Evolutionary conservation across 35 echinoderm and acorn worm species (phyloP).

Genomic region (Heliocidaris tuberculata): DNA sequence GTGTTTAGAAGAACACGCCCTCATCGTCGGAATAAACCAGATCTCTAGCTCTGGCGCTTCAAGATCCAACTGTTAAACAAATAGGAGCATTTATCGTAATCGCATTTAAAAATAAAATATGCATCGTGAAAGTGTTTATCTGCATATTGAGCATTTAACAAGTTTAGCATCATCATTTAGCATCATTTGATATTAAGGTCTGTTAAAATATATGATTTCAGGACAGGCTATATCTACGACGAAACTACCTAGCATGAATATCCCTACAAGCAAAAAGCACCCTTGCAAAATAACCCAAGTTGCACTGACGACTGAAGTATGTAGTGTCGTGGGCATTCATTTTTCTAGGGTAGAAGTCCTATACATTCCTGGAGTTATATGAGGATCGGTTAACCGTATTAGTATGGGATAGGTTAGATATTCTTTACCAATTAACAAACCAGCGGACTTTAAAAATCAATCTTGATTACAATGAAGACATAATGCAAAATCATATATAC

Average conservation of each 20-base stretch:
- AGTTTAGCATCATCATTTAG: neutral
- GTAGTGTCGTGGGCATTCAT: neutral
- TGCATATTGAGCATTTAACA: neutral
- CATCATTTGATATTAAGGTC: neutral
- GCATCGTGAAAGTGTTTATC: neutral
- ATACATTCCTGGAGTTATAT: too few relatives aligned
- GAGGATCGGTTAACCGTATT: too few relatives aligned
- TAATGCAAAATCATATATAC: too few relatives aligned
- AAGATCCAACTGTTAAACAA: neutral
- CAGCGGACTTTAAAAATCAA: too few relatives aligned
- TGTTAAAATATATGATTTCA: neutral
- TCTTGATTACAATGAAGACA: too few relatives aligned
- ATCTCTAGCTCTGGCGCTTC: neutral
- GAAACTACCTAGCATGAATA: neutral
- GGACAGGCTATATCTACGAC: neutral
- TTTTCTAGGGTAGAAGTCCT: too few relatives aligned
- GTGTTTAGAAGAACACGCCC: constrained; percentile 6
- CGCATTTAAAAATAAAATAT: neutral
- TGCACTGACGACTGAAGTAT: neutral
- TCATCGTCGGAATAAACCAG: neutral
- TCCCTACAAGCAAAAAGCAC: neutral
- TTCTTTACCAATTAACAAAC: too few relatives aligned
- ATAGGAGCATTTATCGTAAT: neutral
- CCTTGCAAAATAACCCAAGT: neutral
- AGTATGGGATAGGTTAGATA: too few relatives aligned